A percentile compares a stretch with the other conserved stretches of the same genome.
Evolutionary conservation across 2,888 invertebrate genomes (phyloP).

Genomic region (Rhingia rostrata): DNA sequence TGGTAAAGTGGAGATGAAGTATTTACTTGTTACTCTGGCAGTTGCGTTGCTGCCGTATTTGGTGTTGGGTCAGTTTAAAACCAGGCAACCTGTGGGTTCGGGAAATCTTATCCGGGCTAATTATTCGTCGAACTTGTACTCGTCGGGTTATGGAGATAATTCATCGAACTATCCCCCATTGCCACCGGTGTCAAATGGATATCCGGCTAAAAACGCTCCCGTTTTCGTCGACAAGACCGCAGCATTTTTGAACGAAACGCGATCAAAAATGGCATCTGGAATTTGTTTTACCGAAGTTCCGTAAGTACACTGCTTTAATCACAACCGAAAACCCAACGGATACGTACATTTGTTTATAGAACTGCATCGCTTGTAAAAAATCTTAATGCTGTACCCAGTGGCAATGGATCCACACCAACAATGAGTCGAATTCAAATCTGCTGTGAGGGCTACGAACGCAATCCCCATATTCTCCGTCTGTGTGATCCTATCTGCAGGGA

Average conservation of each 20-base stretch:
- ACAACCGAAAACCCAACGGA: background rate
- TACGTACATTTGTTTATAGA: conserved; percentile 71
- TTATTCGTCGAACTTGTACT: conserved; percentile 16
- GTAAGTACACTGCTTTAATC: conserved; percentile 79
- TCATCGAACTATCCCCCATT: conserved; percentile 13
- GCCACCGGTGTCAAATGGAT: background rate
- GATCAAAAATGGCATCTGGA: conserved; percentile 81
- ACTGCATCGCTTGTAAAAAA: conserved; percentile 79
- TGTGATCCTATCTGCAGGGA: conserved; percentile 83
- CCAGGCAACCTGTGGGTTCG: conserved; percentile 41
- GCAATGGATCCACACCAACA: conserved; percentile 84
- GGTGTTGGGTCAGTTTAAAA: conserved; percentile 61
- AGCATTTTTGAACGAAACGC: conserved; percentile 81
- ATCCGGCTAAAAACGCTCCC: conserved; percentile 68
- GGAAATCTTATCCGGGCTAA: conserved; percentile 44
- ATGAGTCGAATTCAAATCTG: conserved; percentile 88
- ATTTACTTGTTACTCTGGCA: conserved; percentile 32
- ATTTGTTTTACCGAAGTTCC: conserved; percentile 82
- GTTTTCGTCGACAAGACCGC: conserved; percentile 79
- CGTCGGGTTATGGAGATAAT: conserved; percentile 5
- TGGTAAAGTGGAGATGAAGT: conserved; percentile 24
- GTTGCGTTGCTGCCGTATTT: conserved; percentile 38
- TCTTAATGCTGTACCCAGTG: conserved; percentile 76
- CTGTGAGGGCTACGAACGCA: conserved; percentile 88
- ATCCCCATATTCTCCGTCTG: conserved; percentile 84